A percentile compares a stretch with the other conserved stretches of the same genome.
Conservation (phyloP, 2,797 vertebrate genomes). For the Phataginus tetradactyla region DNA sequence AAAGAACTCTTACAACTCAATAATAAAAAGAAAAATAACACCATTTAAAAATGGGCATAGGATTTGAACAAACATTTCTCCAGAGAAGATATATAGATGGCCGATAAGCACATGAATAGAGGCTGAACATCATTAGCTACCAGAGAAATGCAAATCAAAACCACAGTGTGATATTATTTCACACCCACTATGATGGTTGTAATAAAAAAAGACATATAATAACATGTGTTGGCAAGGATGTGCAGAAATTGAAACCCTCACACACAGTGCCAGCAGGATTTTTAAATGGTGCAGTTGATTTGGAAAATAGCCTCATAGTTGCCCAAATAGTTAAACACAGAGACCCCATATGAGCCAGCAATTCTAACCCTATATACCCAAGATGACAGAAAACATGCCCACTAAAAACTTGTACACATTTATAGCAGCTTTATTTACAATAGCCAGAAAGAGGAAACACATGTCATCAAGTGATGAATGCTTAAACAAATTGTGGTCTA, state of each 20-base stretch:
- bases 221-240: not conserved
- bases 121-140: not conserved
- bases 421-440: not conserved
- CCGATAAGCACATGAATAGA: not conserved
- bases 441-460: not conserved
- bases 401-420: not conserved
- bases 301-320: not conserved
- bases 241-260: not conserved
- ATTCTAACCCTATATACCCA: not conserved
- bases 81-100: not conserved
- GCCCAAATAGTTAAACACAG: not conserved
- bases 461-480: not conserved
- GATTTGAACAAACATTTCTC: not conserved
- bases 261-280: not conserved
- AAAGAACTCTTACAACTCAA: not conserved
- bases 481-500: not conserved
- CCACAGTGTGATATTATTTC: not conserved
- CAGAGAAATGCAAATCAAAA: conserved; percentile 33
- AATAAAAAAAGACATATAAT: not conserved
- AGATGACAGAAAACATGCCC: not conserved
- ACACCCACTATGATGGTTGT: not conserved
- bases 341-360: not conserved
- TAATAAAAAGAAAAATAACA: not conserved
- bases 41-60: not conserved
- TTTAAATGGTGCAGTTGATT: not conserved